Evolutionary conservation across 2,888 invertebrate genomes (phyloP), one percentile per base, ranked within the genome.

Genomic region (Iphiclides podalirius): DNA sequence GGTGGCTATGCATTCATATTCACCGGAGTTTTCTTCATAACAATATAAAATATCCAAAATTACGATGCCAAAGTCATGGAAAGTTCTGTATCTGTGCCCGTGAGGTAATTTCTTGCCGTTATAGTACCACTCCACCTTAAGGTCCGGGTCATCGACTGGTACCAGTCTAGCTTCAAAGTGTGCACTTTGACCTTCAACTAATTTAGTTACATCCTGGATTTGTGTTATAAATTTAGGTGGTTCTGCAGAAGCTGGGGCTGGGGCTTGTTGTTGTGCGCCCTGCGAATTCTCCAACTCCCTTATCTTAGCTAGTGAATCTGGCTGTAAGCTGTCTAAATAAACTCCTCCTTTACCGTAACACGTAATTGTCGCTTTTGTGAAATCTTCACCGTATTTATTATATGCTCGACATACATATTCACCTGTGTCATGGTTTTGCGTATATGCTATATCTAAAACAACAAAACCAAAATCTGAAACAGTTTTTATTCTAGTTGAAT

Each of bases 21-120:
- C 93, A 42, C 98, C 98, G 36, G 96, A 96, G 76, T 98, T 98
- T 85, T 98, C 97, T 82, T 97, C 98, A 73, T 98, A 98, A 70
- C 97, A 98, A 72, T 98, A 98, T 28, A 97, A 83, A 64, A 98
- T 98, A 70, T 98, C 98, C 70, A 98, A 90, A 63, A 98, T 97
- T 40, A 98, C 98, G 69, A 97, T 96, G 53, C 98, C 98, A 77
- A 98, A 98, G 73, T 98, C 98, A 72, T 98, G 97, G 94, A 98
- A 97, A 47, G 98, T 98, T 63, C 98, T 93, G 81, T 98, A 99
- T 59, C 99, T 93, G 79, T 98, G 98, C 42, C 98, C 99, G 83
- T 95, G 95, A 1, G 96, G 96, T 61, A 98, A 85, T 74, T 96
- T 97, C 77, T 95, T 94, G 52, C 96, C 97, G 72, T 98, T 96